A percentile compares a stretch with the other conserved stretches of the same genome.
Evolutionary conservation across 2,888 invertebrate species (phyloP).

Genomic region (Agrotis clavis): DNA sequence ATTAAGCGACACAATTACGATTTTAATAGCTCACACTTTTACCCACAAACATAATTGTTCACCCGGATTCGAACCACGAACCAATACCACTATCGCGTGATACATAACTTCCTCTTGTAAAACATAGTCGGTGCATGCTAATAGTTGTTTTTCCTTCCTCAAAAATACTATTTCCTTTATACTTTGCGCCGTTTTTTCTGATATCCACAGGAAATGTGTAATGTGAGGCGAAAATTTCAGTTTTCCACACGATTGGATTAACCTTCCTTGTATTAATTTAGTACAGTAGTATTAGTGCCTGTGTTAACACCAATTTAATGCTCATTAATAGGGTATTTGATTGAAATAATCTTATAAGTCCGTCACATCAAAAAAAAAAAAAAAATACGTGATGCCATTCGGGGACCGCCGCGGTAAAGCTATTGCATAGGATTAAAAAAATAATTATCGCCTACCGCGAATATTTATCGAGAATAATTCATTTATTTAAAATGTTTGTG

Average conservation of each 20-base stretch:
- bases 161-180: conserved; percentile 37
- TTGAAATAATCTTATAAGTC: no score
- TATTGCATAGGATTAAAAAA: no score
- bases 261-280: no score
- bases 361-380: no score
- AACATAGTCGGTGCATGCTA: conserved; percentile 1
- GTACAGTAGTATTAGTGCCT: no score
- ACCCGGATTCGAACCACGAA: conserved; percentile 12
- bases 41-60: conserved; percentile 13
- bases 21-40: neutral
- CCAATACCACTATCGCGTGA: conserved; percentile 27
- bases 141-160: conserved; percentile 15
- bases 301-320: no score
- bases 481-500: no score
- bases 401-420: no score
- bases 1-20: neutral
- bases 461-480: no score
- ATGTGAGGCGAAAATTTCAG: conserved; percentile 8
- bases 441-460: no score
- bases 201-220: conserved; percentile 35
- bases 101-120: conserved; percentile 24
- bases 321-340: no score
- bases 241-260: conserved; percentile 1
- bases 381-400: no score
- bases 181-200: conserved; percentile 15